Evolutionary conservation across 1,140 invertebrate species (phyloP).

Genomic region (honey bee (Apis mellifera)): Amel_HAv3.1 CM009934.2:11615001-11615500

Average conservation of each 20-base stretch:
- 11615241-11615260: background rate
- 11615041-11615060: constrained; percentile 72
- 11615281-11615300: background rate
- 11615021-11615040: constrained; percentile 50
- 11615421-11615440: too few relatives aligned
- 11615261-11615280: background rate
- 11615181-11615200: background rate
- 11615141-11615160: too few relatives aligned
- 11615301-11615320: background rate
- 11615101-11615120: constrained; percentile 47
- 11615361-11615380: background rate
- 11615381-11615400: constrained; percentile 4
- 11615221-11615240: constrained; percentile 3
- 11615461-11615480: constrained; percentile 9
- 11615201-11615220: background rate
- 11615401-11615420: background rate
- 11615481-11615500: background rate
- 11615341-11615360: too few relatives aligned
- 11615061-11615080: constrained; percentile 75
- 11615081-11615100: constrained; percentile 74
- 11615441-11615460: constrained; percentile 16
- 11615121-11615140: too few relatives aligned
- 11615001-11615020: constrained; percentile 64
- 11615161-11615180: background rate
- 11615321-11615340: too few relatives aligned